Conservation (phyloP, 2,888 invertebrate genomes). For the Leptopilina myrica region DNA sequence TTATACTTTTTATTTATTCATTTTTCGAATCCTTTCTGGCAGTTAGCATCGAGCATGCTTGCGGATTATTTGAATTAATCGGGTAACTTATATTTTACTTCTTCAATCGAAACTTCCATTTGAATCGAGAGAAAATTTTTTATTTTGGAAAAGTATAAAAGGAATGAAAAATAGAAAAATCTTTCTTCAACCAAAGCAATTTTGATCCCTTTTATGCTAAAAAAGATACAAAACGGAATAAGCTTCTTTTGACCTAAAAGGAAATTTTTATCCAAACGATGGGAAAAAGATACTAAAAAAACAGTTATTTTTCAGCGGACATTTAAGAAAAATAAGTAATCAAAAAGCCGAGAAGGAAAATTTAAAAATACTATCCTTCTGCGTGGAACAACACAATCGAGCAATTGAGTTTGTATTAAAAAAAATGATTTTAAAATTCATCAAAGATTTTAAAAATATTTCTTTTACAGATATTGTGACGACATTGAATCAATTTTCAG, state of each 20-base stretch:
- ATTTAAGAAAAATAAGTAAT: neutral
- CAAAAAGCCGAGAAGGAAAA: neutral
- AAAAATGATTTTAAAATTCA: neutral
- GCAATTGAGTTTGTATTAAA: constrained; percentile 11
- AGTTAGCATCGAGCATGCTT: constrained; percentile 1
- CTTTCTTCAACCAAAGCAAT: no score
- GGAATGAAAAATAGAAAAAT: no score
- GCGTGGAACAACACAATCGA: constrained; percentile 15
- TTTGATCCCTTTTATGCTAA: no score
- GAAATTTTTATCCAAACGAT: no score
- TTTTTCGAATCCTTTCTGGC: neutral
- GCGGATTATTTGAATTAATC: neutral
- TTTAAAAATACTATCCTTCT: neutral
- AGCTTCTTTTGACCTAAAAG: no score
- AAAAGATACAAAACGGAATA: no score
- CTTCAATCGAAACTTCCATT: no score
- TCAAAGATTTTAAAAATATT: neutral
- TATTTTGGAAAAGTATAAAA: no score
- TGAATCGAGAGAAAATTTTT: no score
- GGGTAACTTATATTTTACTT: no score
- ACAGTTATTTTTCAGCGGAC: neutral
- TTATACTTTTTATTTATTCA: neutral
- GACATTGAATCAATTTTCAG: neutral
- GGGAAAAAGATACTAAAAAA: no score
- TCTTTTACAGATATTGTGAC: neutral